Percentiles rank a stretch among this genome's conserved stretches.
These are phyloP conservation scores for Manis javanica DNA, from an alignment of 2,797 vertebrate genomes.

Conservation along the genomic window DNA sequence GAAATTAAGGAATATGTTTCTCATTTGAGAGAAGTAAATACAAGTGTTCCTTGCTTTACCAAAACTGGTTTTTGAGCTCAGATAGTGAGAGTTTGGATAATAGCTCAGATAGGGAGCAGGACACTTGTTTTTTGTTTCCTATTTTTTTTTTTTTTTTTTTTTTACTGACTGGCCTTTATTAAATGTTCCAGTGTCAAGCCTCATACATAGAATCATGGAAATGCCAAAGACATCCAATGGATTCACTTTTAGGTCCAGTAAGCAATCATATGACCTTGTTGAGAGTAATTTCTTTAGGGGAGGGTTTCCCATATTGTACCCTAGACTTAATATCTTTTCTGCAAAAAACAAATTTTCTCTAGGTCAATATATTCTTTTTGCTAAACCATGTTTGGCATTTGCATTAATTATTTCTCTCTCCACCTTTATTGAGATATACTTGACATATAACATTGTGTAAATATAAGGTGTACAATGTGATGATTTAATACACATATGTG, in stretches of 20 bases:
- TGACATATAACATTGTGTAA: neutral
- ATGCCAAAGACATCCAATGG: neutral
- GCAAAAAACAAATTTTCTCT: neutral
- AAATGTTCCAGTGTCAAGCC: neutral
- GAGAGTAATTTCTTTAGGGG: slow-evolving; percentile 8
- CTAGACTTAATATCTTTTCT: neutral
- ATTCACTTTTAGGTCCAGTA: neutral
- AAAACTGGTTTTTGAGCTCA: slow-evolving; percentile 20
- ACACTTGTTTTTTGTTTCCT: neutral
- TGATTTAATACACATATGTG: neutral
- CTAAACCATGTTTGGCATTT: neutral
- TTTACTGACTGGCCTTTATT: slow-evolving; percentile 24
- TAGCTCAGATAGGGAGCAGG: neutral
- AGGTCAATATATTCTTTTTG: slow-evolving; percentile 29
- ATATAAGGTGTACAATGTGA: neutral
- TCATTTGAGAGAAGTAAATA: slow-evolving; percentile 40
- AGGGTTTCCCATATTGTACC: neutral
- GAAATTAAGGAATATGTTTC: slow-evolving; percentile 40
- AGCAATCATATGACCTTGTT: neutral
- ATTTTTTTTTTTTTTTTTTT: neutral
- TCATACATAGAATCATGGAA: neutral
- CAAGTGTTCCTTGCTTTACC: neutral
- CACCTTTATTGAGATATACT: neutral
- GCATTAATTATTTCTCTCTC: neutral
- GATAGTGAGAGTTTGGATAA: slow-evolving; percentile 37